Evolutionary conservation across 2,888 invertebrate genomes (phyloP).

Genomic region (Temnothorax ravouxi): DNA sequence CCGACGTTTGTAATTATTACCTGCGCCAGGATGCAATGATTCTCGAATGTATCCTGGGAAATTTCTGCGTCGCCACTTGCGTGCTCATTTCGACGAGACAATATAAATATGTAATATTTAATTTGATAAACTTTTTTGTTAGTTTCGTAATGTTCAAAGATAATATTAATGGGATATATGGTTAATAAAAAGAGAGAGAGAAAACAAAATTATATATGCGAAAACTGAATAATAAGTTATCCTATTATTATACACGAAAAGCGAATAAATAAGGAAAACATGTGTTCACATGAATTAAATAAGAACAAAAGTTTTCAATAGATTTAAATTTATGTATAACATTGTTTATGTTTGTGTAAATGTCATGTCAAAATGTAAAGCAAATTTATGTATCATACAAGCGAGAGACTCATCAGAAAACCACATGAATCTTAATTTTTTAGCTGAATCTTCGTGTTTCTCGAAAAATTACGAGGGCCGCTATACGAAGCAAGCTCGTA

Average conservation of each 20-base stretch:
- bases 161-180: not conserved
- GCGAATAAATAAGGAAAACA: not conserved
- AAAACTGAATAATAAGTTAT: not conserved
- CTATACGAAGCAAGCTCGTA: slow-evolving; percentile 67
- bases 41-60: slow-evolving; percentile 47
- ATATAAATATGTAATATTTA: not conserved
- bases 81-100: not conserved
- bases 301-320: not conserved
- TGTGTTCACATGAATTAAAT: not conserved
- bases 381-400: not conserved
- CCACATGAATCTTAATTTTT: not conserved
- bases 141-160: not conserved
- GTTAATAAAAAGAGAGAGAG: not conserved
- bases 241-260: not conserved
- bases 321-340: not conserved
- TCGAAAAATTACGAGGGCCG: slow-evolving; percentile 68
- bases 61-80: slow-evolving; percentile 21
- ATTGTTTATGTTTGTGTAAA: not conserved
- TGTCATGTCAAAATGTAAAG: not conserved
- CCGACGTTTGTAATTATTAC: slow-evolving; percentile 77
- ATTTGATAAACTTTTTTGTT: not conserved
- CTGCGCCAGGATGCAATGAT: slow-evolving; percentile 60
- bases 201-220: not conserved
- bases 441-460: slow-evolving; percentile 40
- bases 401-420: not conserved